Percentiles rank a stretch among this genome's conserved stretches.
Evolutionary conservation across 2,113 vertebrate genomes (phyloP).

Genomic region (Caloenas nicobarica): DNA sequence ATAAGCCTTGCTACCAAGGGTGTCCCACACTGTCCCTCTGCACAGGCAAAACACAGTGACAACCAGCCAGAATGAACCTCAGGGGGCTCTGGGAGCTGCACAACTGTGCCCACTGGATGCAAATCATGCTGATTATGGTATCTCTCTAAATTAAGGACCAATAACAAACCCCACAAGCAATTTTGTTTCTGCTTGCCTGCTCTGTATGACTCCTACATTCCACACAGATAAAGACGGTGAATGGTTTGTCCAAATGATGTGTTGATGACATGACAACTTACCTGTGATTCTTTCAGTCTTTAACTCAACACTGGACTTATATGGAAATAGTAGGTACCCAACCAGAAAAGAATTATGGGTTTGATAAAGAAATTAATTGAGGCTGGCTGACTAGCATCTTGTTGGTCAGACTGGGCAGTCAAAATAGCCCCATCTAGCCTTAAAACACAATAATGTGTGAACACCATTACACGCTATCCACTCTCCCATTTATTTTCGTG

Average conservation of each 20-base stretch:
- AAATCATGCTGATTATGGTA: neutral
- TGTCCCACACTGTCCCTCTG: neutral
- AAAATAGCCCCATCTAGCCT: neutral
- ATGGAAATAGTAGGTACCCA: neutral
- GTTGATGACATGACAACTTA: neutral
- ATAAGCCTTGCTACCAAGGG: neutral
- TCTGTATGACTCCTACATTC: neutral
- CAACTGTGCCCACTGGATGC: neutral
- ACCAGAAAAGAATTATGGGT: neutral
- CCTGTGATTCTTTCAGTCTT: neutral
- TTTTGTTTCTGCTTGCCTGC: neutral
- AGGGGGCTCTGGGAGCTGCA: neutral
- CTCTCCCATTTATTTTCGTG: neutral
- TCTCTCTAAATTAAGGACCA: neutral
- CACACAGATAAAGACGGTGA: neutral
- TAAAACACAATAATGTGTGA: neutral
- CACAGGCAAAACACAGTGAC: neutral
- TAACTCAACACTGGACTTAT: neutral
- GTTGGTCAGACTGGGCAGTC: neutral
- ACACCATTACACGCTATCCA: neutral
- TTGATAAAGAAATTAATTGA: neutral
- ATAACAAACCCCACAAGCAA: neutral
- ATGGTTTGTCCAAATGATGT: neutral
- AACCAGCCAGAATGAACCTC: neutral
- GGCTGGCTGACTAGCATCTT: neutral